Base-by-base conservation (phyloP, 2,888 invertebrate genomes). In the Agrilus biguttatus region DNA sequence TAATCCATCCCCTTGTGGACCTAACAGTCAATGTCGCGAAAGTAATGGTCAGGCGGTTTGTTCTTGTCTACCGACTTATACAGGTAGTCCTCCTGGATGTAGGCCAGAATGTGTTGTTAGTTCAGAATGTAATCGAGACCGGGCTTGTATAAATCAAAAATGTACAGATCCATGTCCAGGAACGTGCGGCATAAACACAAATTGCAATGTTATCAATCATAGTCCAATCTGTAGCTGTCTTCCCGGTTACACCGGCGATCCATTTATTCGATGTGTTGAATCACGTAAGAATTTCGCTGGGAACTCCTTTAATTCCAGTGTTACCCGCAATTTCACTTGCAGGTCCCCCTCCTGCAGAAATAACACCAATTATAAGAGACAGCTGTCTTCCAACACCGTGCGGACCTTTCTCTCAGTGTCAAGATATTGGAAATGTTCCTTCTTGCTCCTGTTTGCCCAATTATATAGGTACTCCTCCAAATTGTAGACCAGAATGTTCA, bases 31-130 rank as follows among this genome's bases (percentile, higher is more conserved):
- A 56, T 82, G 82, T 54, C 65, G 67, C 47, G 73, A 78, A 51
- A 80, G 80, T 17, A 49, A 48, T 36, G 47, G 44, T 17, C 48
- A 49, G 33, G 43, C 51, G n/a, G 61, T 73, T 46, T 87, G 86
- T 57, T 73, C 76, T 13, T 87, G 87, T 56, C 59, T 78, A 43
- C 65, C 70, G n/a, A 81, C 81, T 53, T 83, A 80, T 58, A 73
- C 74, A 44, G 86, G 86, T 36, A 80, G 84, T 65, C 84, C 86
- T 33, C 80, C 78, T 55, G 78, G 79, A 17, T 86, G 86, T 56
- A 74, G 80, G 49, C 86, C 85, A 2, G 85, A 87, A 67, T 87
- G 87, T 60, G 71, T 83, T 14, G 71, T 78, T 14, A 87, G 80
- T 59, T 75, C 75, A 41, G 86, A 86, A 51, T 86, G 86, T 60